Evolutionary conservation across 2,113 vertebrate genomes (phyloP), one percentile per base, ranked within the genome.

Genomic region (Bos indicus): DNA sequence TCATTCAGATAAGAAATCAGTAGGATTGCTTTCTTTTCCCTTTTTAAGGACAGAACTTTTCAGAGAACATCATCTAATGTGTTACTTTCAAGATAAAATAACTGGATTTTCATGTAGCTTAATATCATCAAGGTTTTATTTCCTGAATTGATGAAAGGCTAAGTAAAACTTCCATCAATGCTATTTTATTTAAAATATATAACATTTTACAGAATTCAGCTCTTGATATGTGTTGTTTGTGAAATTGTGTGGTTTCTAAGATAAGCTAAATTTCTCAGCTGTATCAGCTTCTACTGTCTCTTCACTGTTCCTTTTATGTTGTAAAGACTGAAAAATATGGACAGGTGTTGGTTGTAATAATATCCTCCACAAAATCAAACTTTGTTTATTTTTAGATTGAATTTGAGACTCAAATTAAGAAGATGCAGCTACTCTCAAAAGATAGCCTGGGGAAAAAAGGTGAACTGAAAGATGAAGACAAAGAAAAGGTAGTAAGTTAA

Each of bases 331-430:
- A 91, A 94, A 74, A 36, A 64, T 82, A 82, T 54, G 60, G 62
- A 43, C 9, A 84, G 15, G 2, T 93, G 21, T 60, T 95, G 43
- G 48, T 87, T 95, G 40, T 80, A 90, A 80, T 92, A 91, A 36
- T 78, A 77, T 54, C n/a, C 43, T 54, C 19, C 21, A 86, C 25
- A 98, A 74, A 95, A 54, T 94, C 48, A 96, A 28, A 92, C 93
- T 98, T 98, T 98, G 80, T 98, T 98, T 98, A 21, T 89, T 0
- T 96, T 98, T 98, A 99, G 99, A 98, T 93, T 87, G 91, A 99
- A 56, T 99, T 98, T 93, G 97, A 99, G 96, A 98, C 98, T 98
- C 99, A 98, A 95, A 98, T 99, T 94, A 98, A 98, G 97, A 99
- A 94, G 23, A 94, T 96, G 80, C 96, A 98, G 81, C 97, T 98